These are phyloP conservation scores for Heterohyrax brucei DNA, from an alignment of 2,797 vertebrate genomes.

Conservation along the genomic window DNA sequence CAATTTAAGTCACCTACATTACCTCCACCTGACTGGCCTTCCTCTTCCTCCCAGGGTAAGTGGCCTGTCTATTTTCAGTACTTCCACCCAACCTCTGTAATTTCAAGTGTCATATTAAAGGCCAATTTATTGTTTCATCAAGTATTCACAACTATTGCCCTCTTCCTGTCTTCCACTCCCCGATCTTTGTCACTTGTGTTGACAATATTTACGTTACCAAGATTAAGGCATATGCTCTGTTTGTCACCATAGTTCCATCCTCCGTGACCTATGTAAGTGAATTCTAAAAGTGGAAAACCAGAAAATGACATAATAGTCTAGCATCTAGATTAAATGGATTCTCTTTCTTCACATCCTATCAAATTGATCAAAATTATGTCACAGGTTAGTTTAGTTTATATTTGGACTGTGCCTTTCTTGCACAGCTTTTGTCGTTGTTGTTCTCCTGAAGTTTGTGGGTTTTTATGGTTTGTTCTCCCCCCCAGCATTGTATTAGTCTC, in stretches of 20 bases:
- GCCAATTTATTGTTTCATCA: slow-evolving; percentile 25
- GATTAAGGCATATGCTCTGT: slow-evolving; percentile 21
- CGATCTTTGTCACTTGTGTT: background rate
- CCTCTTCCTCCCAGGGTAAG: background rate
- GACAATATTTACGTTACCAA: background rate
- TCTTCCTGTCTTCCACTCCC: background rate
- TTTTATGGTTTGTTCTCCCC: background rate
- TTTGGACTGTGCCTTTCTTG: background rate
- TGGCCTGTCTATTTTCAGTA: background rate
- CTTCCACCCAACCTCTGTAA: background rate
- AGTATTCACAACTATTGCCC: slow-evolving; percentile 33
- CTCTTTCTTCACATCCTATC: background rate
- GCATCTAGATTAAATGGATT: background rate
- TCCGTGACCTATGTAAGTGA: background rate
- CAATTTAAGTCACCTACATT: slow-evolving; percentile 16
- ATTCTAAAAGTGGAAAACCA: slow-evolving; percentile 54
- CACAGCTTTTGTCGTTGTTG: background rate
- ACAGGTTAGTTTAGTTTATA: background rate
- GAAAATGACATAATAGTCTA: background rate
- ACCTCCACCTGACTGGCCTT: slow-evolving; percentile 4
- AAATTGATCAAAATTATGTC: slow-evolving; percentile 32
- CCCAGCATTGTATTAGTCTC: background rate
- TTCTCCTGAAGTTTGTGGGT: background rate
- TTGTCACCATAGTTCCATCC: slow-evolving; percentile 23
- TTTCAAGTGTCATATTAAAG: slow-evolving; percentile 12